phyloP scores from a whole-genome alignment of 2,113 vertebrate genomes.

The Boulengerochromis microlepis region DNA sequence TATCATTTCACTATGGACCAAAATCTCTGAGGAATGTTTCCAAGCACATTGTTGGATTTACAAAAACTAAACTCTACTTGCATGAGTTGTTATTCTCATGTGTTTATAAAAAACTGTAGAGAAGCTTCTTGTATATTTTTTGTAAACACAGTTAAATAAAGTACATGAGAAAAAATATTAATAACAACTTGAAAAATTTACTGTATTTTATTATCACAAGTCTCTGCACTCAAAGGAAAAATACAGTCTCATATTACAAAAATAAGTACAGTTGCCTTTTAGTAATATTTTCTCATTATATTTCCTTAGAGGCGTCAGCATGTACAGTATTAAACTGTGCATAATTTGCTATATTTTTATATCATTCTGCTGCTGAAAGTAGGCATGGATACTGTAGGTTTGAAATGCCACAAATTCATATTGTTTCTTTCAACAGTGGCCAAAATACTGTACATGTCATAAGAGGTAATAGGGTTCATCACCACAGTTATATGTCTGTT shows the following conservation, averaged over 20 bases:
- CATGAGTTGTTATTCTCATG: not conserved
- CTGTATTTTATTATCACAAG: not conserved
- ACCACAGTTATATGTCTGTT: not conserved
- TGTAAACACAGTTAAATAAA: not conserved
- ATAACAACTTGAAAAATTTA: not conserved
- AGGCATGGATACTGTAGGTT: not conserved
- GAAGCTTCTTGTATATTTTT: not conserved
- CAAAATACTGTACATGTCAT: not conserved
- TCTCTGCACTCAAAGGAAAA: not conserved
- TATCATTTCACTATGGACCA: not conserved
- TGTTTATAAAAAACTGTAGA: not conserved
- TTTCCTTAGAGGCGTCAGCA: rapidly evolving
- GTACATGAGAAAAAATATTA: not conserved
- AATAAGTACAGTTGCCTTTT: not conserved
- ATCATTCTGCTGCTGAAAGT: not conserved
- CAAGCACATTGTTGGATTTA: not conserved
- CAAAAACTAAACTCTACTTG: not conserved
- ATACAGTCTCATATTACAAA: rapidly evolving
- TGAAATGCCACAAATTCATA: not conserved
- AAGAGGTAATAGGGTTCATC: not conserved
- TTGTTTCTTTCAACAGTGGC: not conserved
- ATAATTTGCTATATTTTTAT: not conserved
- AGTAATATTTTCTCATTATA: not conserved
- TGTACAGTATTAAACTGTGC: not conserved
- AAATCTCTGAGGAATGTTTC: not conserved